Base-by-base conservation (phyloP, 2,888 invertebrate species). In the Caenorhabditis sp. region DNA sequence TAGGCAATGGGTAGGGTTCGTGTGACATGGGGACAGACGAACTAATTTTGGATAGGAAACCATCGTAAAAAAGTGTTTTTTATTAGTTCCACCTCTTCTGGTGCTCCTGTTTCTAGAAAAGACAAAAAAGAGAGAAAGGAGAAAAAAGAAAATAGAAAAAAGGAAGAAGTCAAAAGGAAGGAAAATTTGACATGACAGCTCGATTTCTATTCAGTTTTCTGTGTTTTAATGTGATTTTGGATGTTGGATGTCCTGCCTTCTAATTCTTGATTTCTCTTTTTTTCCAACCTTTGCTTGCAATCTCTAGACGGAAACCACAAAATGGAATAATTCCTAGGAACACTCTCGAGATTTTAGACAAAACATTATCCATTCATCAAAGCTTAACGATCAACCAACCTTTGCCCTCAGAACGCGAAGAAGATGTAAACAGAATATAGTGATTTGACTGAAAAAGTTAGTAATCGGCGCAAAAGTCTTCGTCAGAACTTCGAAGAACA, bases 361-460 rank as follows among this genome's bases (percentile, higher is more conserved):
- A n/a, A 19, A 22, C 19, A 49, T 49, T 5, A 47, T 58, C 49
- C 31, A 63, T 44, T 51, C 73, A 63, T 54, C 54, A 64, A 64
- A 74, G 73, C 63, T 54, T 38, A 73, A 63, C 19, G 35, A 72
- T 47, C 26, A 47, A 76, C 77, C 56, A 35, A 79, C 79, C 79
- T 79, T 79, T 47, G 79, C 79, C n/a, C 79, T 63, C 6, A 79
- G 24, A 10, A 70, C 79, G 0, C 44, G 63, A 0, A 79, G 56
- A 6, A 69, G 69, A 16, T 79, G 70, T n/a, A 79, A 19, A 47
- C 79, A 79, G 79, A 79, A 79, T 56, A 69, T 51, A 35, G 79
- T 79, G 41, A 70, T 16, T 47, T 79, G 79, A 38, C 35, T 70
- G 70, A 63, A 79, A 61, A 79, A 70, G n/a, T 79, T 79, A 16